Conservation (phyloP, 2,888 invertebrate genomes). For the Ceramica pisi region DNA sequence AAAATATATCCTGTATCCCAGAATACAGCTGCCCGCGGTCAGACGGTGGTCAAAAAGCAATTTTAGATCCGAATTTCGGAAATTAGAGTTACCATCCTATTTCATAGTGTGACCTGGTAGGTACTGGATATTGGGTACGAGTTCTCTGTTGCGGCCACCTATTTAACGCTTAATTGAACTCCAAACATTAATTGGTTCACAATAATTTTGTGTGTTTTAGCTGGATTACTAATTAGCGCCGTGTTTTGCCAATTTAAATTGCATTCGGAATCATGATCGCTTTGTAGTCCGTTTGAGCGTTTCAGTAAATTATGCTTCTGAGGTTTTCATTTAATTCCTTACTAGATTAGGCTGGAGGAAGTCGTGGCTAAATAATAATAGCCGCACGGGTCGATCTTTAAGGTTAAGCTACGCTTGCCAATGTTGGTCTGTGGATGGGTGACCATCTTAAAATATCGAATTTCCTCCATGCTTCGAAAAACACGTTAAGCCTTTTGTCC, state of each 20-base stretch:
- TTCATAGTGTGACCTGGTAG: slow-evolving; percentile 57
- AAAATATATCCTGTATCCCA: slow-evolving; percentile 27
- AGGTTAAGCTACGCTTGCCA: too few species aligned
- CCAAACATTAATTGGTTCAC: slow-evolving; percentile 67
- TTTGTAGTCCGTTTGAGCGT: background rate
- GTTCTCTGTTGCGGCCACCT: slow-evolving; percentile 73
- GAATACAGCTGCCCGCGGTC: slow-evolving; percentile 35
- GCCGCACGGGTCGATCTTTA: too few species aligned
- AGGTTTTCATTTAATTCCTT: background rate
- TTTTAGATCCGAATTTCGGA: slow-evolving; percentile 63
- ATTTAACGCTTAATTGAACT: slow-evolving; percentile 80
- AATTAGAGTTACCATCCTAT: slow-evolving; percentile 71
- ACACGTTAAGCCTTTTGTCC: too few species aligned
- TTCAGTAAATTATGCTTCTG: background rate
- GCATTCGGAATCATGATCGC: slow-evolving; percentile 36
- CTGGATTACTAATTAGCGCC: slow-evolving; percentile 56
- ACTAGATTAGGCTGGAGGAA: background rate
- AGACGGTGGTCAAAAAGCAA: slow-evolving; percentile 55
- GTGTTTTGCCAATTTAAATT: slow-evolving; percentile 52
- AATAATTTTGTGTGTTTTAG: slow-evolving; percentile 59
- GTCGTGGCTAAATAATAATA: too few species aligned
- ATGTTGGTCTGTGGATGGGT: too few species aligned
- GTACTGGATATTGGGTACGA: slow-evolving; percentile 66
- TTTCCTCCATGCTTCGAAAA: too few species aligned
- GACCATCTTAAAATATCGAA: too few species aligned